A percentile compares a stretch with the other conserved stretches of the same genome.
phyloP scores from a whole-genome alignment of 1,140 invertebrate genomes.

The Ostrea edulis region DNA sequence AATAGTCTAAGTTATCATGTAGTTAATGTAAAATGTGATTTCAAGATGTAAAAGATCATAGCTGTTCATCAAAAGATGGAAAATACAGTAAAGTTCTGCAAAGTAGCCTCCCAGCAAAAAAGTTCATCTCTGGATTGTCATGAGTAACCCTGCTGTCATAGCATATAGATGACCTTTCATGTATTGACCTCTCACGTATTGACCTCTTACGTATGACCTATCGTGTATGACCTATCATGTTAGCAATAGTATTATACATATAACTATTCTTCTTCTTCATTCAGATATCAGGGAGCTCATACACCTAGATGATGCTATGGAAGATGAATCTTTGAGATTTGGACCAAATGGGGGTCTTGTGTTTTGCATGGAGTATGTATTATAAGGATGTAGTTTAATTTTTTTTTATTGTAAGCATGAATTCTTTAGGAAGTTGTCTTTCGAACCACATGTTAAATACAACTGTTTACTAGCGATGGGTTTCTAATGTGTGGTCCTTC shows the following conservation, averaged over 20 bases:
- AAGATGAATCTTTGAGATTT: constrained; percentile 95
- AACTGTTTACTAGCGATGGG: neutral
- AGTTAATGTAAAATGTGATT: no score
- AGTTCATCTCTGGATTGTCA: no score
- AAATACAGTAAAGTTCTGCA: no score
- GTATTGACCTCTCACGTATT: neutral
- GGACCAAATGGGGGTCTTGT: constrained; percentile 98
- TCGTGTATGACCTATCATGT: no score
- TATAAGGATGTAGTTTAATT: no score
- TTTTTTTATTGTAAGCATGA: no score
- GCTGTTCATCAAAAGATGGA: no score
- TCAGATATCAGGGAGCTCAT: constrained; percentile 96
- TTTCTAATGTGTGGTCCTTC: neutral
- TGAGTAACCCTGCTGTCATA: neutral
- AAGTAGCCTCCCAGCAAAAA: no score
- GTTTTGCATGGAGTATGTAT: constrained; percentile 95
- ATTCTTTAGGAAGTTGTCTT: neutral
- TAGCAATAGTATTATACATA: no score
- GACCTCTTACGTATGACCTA: no score
- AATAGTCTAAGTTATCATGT: neutral
- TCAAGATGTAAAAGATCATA: no score
- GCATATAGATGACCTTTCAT: neutral
- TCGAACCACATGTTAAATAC: neutral
- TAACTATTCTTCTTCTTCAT: no score
- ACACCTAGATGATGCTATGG: constrained; percentile 97